Conservation (phyloP, 2,888 invertebrate genomes). For the Crioceris asparagi region DNA sequence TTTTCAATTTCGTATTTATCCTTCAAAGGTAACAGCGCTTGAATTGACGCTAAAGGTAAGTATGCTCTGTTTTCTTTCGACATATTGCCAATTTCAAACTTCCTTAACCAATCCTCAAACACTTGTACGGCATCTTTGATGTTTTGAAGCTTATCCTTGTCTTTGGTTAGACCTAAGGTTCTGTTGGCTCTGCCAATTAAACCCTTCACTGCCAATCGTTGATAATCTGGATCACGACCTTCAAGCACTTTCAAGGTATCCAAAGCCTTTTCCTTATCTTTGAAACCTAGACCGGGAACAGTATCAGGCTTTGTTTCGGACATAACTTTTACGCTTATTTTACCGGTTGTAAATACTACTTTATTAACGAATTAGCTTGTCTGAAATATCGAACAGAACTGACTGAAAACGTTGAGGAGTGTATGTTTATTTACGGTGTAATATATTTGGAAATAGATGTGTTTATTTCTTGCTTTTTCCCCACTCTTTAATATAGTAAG, state of each 20-base stretch:
- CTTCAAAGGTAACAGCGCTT: constrained; percentile 44
- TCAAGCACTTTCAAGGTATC: constrained; percentile 55
- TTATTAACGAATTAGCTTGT: too few species aligned
- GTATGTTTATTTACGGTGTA: too few species aligned
- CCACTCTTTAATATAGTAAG: too few species aligned
- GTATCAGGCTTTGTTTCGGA: constrained; percentile 42
- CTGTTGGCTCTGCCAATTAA: constrained; percentile 61
- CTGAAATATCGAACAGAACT: too few species aligned
- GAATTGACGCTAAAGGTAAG: constrained; percentile 48
- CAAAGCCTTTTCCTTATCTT: constrained; percentile 62
- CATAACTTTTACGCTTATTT: constrained; percentile 28
- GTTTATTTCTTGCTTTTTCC: too few species aligned
- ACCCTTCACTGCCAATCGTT: constrained; percentile 60
- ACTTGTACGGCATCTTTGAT: constrained; percentile 61
- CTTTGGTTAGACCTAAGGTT: constrained; percentile 63
- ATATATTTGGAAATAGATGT: too few species aligned
- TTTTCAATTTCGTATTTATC: constrained; percentile 42
- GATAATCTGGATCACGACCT: constrained; percentile 68
- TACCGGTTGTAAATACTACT: too few species aligned
- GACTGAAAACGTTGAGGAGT: too few species aligned
- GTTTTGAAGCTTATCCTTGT: constrained; percentile 62
- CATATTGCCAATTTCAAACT: constrained; percentile 56
- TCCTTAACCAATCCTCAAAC: constrained; percentile 63
- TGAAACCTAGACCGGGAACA: constrained; percentile 66
- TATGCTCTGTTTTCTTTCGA: constrained; percentile 62